Evolutionary conservation across 2,888 invertebrate species (phyloP), one percentile per base, ranked within the genome.

Genomic region (Netelia virgata): DNA sequence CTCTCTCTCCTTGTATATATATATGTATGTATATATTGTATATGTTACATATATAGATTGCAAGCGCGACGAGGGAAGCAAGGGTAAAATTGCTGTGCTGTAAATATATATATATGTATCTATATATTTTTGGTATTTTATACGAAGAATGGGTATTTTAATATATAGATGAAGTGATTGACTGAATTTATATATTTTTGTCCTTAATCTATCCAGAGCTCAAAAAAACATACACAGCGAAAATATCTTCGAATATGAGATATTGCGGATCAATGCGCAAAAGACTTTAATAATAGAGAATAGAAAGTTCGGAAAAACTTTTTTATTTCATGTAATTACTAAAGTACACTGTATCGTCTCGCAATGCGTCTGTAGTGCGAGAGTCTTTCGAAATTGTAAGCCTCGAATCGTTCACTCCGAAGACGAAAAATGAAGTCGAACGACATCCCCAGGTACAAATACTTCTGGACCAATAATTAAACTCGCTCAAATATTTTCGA

Each of bases 81-180:
- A 28, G 28, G 28, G 28, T 28, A 28, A 28, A 28, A 28, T 28
- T 28, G 28, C 23, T 23, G 23, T 23, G 23, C 23, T 23, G 3
- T 23, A 23, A 1, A 23, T 23, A 23, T 23, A 23, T 23, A 16
- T 28, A 28, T 36, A 1, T 0, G 18, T 36, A 63, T 57, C 1
- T 20, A 57, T 18, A 57, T 20, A 18, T n/a, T 50, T 50, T n/a
- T 10, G 1, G 18, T 41, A 0, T 53, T 14, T 53, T 10, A 11
- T 18, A 11, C 53, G n/a, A 18, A 18, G n/a, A 9, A 50, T 28
- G n/a, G 18, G 20, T 9, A 41, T 59, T 16, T 50, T 53, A 20
- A 53, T 53, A 53, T 64, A 18, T 43, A 50, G 28, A 53, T 10
- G 72, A 43, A 73, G 76, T 64, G 78, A 83, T 83, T 78, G 83